Base-by-base conservation (phyloP, 2,113 vertebrate genomes). In the Cyprinodon brontotheroides region DNA sequence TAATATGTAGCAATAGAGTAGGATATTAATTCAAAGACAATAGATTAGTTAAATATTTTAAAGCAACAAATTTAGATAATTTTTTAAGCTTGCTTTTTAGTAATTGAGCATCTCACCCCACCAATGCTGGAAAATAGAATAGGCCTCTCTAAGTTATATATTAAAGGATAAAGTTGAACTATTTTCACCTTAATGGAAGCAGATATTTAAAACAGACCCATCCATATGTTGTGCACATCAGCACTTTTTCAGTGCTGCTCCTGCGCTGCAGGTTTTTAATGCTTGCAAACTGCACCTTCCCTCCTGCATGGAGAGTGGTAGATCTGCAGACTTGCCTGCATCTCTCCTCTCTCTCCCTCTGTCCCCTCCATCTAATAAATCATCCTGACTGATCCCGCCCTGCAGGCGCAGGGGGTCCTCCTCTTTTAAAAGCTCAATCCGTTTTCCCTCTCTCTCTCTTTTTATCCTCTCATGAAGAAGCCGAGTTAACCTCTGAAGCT, bases 371-470 rank as follows among this genome's bases (percentile, higher is more conserved):
- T 82, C 88, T 92, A 91, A 95, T 94, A 93, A 93, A 94, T 93
- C 92, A 93, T 87, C 83, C 87, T 92, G 87, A 87, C 84, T 91
- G 90, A 92, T 88, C 91, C 92, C 92, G 86, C 92, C 92, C 90
- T 65, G 63, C 50, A 57, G 82, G 84, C 88, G 65, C 86, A 90
- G 89, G 89, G 87, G 90, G 88, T 90, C 92, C 92, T 91, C 92
- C 92, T 89, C 89, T 94, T 93, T 94, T 93, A 94, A 94, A 94
- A 94, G 91, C 91, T 91, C 89, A 89, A 93, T 91, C 90, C 86
- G 86, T 90, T 88, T 89, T 12, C 14, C n/a, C 50, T 29, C 38
- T 39, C 15, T 6, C 53, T 53, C 86, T 79, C 89, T 89, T 89
- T 93, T 94, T 93, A 89, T 93, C 92, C 81, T 79, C 48, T 83